These are phyloP conservation scores for Agonopterix subpropinquella DNA, from an alignment of 2,888 invertebrate genomes.

Conservation along the genomic window DNA sequence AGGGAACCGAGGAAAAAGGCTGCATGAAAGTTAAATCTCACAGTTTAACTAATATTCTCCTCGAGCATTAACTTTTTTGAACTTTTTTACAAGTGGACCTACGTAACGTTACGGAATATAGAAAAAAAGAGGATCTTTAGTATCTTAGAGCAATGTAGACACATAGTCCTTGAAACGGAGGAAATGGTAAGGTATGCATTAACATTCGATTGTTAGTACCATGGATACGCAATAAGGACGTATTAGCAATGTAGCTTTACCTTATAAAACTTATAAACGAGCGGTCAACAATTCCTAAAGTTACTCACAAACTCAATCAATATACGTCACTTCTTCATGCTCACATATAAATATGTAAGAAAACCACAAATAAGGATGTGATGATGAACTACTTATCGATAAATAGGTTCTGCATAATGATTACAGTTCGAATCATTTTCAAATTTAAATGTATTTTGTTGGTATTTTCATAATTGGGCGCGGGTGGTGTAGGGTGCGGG, in stretches of 20 bases:
- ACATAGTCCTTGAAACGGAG: no score
- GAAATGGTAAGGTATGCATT: no score
- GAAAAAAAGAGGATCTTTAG: no score
- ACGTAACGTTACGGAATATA: no score
- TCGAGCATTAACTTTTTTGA: constrained; percentile 8
- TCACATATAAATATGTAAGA: constrained; percentile 18
- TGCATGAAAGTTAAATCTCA: constrained; percentile 26
- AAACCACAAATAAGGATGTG: constrained; percentile 38
- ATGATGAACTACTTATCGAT: constrained; percentile 38
- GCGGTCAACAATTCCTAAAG: not conserved
- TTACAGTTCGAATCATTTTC: constrained; percentile 2
- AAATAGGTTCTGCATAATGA: constrained; percentile 19
- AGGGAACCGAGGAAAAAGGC: constrained; percentile 20
- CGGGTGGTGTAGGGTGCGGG: constrained; percentile 38
- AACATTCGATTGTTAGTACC: no score
- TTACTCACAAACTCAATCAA: constrained; percentile 13
- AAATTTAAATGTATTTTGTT: constrained; percentile 69
- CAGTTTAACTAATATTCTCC: constrained; percentile 15
- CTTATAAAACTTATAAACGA: constrained; percentile 1
- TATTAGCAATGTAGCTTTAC: not conserved
- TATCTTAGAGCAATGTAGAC: no score
- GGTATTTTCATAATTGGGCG: constrained; percentile 75
- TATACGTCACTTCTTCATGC: constrained; percentile 17
- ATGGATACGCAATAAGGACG: not conserved
- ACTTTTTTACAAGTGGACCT: constrained; percentile 7